Evolutionary conservation across 2,113 vertebrate genomes (phyloP).

Genomic region (Albula goreensis): DNA sequence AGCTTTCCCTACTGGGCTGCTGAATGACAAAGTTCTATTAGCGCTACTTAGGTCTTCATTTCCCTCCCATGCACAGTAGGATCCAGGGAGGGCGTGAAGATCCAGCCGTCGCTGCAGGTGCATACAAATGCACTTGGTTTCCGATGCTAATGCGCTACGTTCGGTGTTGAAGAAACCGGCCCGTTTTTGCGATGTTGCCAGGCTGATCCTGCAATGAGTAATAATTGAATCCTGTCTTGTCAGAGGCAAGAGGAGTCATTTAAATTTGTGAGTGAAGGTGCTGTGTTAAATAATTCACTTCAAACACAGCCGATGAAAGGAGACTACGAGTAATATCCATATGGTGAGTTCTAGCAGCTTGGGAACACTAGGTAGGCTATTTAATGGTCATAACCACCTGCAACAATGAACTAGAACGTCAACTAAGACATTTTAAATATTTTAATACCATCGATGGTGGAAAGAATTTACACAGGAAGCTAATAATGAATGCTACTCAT

Average conservation of each 20-base stretch:
- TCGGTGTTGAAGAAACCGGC: background rate
- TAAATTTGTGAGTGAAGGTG: background rate
- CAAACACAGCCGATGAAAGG: background rate
- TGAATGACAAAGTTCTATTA: background rate
- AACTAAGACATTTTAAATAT: too few species aligned
- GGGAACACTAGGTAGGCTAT: too few species aligned
- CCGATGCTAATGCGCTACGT: background rate
- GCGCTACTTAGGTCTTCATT: background rate
- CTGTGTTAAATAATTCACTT: background rate
- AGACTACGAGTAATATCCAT: too few species aligned
- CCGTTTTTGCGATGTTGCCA: constrained; percentile 4
- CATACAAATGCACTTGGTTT: background rate
- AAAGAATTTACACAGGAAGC: too few species aligned
- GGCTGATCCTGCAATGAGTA: constrained; percentile 5
- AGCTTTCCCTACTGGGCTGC: background rate
- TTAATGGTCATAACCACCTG: too few species aligned
- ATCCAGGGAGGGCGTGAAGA: background rate
- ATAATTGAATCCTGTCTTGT: background rate
- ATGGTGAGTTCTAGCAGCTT: too few species aligned
- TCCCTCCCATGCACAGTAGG: background rate
- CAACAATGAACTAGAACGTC: too few species aligned
- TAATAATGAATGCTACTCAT: too few species aligned
- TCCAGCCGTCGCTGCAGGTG: background rate
- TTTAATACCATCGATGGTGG: too few species aligned
- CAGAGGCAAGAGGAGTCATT: background rate